Base-by-base conservation (phyloP, 2,113 vertebrate species). In the Vireo altiloquus region DNA sequence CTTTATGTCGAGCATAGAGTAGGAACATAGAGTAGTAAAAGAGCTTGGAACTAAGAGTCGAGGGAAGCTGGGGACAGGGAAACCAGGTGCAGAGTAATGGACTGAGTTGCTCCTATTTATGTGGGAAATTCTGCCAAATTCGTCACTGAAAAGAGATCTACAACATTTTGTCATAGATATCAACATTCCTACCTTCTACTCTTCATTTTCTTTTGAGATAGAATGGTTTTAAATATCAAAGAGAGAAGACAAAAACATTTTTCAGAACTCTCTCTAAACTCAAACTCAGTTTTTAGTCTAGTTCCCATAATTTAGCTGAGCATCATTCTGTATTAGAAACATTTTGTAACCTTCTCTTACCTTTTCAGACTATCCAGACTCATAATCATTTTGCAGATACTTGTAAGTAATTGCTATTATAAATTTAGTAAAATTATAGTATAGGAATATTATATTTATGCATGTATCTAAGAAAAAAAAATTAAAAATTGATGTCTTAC, bases 51-150 rank as follows among this genome's bases (percentile, higher is more conserved):
- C 18, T 50, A 11, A 69, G 18, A 23, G 18, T 15, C 23, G 57
- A 1, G 0, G 76, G 44, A 24, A 69, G 12, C 1, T 0, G 28
- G 28, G 50, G 25, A 42, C 10, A 19, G 14, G 6, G 6, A 83
- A 39, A 13, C 14, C 33, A 71, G 23, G 18, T 31, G 24, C 10
- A 57, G 15, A 54, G 17, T 11, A 19, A 57, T 37, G 23, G 33
- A 56, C 28, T n/a, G 28, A 53, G 2, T 42, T 65, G 19, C 9
- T 71, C 21, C 50, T 12, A n/a, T 44, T 75, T 69, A n/a, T 30
- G 28, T 4, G 12, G 22, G 61, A 82, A 68, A 69, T 35, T 49
- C 70, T 60, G 22, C 33, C 16, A 79, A 64, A 39, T 27, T 3
- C 40, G 42, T 35, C 39, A 42, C 27, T 70, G 68, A 66, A 49